Percentiles rank a stretch among this genome's conserved stretches.
phyloP scores from a whole-genome alignment of 2,888 invertebrate genomes.

The Empis livida region DNA sequence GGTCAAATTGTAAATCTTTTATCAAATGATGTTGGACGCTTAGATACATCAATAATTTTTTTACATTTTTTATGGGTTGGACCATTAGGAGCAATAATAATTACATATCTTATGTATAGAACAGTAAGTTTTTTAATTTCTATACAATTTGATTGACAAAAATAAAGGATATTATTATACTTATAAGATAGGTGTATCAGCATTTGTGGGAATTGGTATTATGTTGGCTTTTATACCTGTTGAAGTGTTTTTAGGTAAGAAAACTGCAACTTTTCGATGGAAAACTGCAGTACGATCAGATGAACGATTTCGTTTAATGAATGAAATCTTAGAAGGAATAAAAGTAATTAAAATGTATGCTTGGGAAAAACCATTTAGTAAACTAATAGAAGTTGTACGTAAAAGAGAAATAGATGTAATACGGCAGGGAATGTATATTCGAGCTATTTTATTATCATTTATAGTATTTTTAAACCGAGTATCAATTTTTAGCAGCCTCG shows the following conservation, averaged over 20 bases:
- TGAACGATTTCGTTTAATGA: slow-evolving; percentile 80
- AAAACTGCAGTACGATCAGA: slow-evolving; percentile 81
- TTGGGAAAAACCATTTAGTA: slow-evolving; percentile 81
- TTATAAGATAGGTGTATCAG: slow-evolving; percentile 41
- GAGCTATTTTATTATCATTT: slow-evolving; percentile 65
- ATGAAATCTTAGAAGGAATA: slow-evolving; percentile 78
- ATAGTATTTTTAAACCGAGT: slow-evolving; percentile 81
- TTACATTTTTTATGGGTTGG: slow-evolving; percentile 88
- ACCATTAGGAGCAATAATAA: slow-evolving; percentile 66
- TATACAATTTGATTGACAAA: background rate
- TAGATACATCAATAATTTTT: slow-evolving; percentile 58
- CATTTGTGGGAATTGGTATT: slow-evolving; percentile 43
- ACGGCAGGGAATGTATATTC: slow-evolving; percentile 58
- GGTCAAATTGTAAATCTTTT: slow-evolving; percentile 77
- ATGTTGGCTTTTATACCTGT: slow-evolving; percentile 56
- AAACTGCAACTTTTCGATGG: slow-evolving; percentile 57
- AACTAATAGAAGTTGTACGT: slow-evolving; percentile 54
- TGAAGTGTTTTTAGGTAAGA: slow-evolving; percentile 66
- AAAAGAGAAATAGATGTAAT: slow-evolving; percentile 48
- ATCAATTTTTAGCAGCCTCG: slow-evolving; percentile 71
- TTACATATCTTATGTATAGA: slow-evolving; percentile 63
- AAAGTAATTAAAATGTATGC: slow-evolving; percentile 94
- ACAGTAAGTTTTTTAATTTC: slow-evolving; percentile 34
- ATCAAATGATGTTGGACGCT: slow-evolving; percentile 81
- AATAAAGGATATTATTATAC: background rate